Evolutionary conservation across 2,113 vertebrate species (phyloP).

Genomic region (Eubucco bourcierii): DNA sequence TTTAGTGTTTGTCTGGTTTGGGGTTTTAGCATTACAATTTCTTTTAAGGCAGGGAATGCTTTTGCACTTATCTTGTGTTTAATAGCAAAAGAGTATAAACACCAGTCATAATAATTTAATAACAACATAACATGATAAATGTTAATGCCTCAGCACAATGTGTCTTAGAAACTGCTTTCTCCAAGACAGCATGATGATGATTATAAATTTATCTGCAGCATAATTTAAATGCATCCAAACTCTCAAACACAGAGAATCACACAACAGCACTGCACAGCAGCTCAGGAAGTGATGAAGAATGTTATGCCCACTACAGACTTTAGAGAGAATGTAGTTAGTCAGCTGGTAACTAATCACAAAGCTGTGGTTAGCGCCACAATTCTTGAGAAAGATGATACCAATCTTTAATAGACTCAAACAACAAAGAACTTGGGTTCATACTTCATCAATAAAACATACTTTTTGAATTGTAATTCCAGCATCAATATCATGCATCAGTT

Average conservation of each 20-base stretch:
- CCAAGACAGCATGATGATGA: not conserved
- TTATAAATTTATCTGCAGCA: not conserved
- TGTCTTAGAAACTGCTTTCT: constrained; percentile 15
- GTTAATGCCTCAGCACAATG: not conserved
- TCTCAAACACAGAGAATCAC: not conserved
- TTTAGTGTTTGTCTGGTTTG: constrained; percentile 14
- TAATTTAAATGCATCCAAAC: constrained; percentile 21
- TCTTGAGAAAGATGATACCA: not conserved
- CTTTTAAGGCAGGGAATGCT: not conserved
- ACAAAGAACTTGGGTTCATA: not conserved
- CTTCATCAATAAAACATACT: not conserved
- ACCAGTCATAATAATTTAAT: not conserved
- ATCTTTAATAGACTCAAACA: constrained; percentile 3
- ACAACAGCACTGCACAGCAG: not conserved
- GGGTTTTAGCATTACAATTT: not conserved
- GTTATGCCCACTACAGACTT: not conserved
- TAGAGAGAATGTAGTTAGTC: not conserved
- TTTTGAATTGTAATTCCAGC: not conserved
- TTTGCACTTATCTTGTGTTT: not conserved
- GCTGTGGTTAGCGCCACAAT: not conserved
- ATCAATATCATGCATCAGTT: not conserved
- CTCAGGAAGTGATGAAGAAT: not conserved
- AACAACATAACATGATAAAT: constrained; percentile 15
- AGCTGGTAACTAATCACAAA: not conserved
- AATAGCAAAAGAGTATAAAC: not conserved